phyloP scores from a whole-genome alignment of 2,888 invertebrate species.

The Agrotis puta region DNA sequence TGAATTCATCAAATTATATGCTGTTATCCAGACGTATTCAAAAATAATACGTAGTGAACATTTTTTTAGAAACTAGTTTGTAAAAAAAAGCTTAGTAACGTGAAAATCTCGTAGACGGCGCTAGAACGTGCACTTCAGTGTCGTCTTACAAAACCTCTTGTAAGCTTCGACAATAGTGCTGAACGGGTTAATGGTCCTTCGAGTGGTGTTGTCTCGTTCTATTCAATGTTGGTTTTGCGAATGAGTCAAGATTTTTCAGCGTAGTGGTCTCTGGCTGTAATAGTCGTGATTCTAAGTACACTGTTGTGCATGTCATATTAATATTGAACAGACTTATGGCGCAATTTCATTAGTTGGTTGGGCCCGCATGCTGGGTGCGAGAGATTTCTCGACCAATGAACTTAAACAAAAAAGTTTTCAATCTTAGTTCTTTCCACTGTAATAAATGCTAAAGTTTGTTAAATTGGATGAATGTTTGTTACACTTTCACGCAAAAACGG shows the following conservation, averaged over 20 bases:
- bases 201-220: neutral
- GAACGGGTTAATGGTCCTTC: slow-evolving; percentile 21
- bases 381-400: too few species aligned
- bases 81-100: neutral
- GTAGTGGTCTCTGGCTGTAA: neutral
- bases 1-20: slow-evolving; percentile 1
- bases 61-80: neutral
- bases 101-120: slow-evolving; percentile 19
- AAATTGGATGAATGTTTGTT: too few species aligned
- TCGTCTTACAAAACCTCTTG: slow-evolving; percentile 18
- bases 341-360: too few species aligned
- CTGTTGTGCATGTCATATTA: too few species aligned
- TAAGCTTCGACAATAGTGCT: slow-evolving; percentile 14
- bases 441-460: too few species aligned
- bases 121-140: slow-evolving; percentile 12
- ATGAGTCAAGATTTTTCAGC: neutral
- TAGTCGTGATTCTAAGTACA: neutral
- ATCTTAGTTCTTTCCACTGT: too few species aligned
- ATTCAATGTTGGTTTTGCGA: neutral
- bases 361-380: too few species aligned
- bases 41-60: neutral
- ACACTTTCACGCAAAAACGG: too few species aligned
- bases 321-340: too few species aligned
- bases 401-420: neutral
- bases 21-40: neutral